Evolutionary conservation across 2,888 invertebrate species (phyloP).

Genomic region (Phaedon cochleariae): DNA sequence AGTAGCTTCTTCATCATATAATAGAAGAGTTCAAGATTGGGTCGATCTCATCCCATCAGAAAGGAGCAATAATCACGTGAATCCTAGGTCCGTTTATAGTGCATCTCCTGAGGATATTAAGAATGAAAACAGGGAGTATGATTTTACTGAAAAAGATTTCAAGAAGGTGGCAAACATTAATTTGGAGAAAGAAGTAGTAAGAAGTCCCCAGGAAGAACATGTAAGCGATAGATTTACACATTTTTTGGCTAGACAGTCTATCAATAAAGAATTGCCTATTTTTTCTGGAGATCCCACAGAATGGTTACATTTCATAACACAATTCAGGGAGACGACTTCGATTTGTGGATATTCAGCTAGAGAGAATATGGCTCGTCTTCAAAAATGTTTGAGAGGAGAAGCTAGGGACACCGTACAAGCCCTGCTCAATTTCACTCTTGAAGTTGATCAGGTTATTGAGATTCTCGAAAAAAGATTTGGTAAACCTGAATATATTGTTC

Average conservation of each 20-base stretch:
- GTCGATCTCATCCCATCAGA: too few relatives aligned
- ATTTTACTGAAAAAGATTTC: too few relatives aligned
- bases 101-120: too few relatives aligned
- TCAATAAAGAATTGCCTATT: background rate
- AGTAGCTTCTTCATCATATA: too few relatives aligned
- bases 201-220: too few relatives aligned
- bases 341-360: background rate
- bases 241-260: background rate
- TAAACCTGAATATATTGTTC: background rate
- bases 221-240: too few relatives aligned
- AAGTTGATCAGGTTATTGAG: slow-evolving; percentile 10
- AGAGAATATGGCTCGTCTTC: background rate
- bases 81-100: too few relatives aligned
- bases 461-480: slow-evolving; percentile 7
- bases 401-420: background rate
- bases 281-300: background rate
- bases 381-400: background rate
- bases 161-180: too few relatives aligned
- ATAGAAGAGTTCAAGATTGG: too few relatives aligned
- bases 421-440: background rate
- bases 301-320: background rate
- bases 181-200: too few relatives aligned
- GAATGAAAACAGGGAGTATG: too few relatives aligned
- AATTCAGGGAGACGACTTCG: background rate
- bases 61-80: too few relatives aligned